Percentiles rank a stretch among this genome's conserved stretches.
Evolutionary conservation across 2,797 vertebrate genomes (phyloP).

Genomic region (Clarias platycephalus): DNA sequence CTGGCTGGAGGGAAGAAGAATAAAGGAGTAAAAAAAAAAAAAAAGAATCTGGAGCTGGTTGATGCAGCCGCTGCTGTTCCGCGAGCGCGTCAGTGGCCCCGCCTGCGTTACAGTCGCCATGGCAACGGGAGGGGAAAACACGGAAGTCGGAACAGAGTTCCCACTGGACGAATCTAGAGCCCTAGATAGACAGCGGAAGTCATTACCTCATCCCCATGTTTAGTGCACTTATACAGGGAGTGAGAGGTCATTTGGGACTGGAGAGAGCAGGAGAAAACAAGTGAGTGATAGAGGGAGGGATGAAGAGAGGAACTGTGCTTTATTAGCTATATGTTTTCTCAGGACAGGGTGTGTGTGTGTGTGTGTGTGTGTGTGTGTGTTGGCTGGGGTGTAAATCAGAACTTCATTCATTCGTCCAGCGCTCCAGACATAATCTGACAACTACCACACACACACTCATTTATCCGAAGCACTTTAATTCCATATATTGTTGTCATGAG

Average conservation of each 20-base stretch:
- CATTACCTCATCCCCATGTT: background rate
- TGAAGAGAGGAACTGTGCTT: background rate
- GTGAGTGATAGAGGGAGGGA: background rate
- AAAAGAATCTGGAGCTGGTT: constrained; percentile 50
- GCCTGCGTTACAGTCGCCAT: constrained; percentile 80
- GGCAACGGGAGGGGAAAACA: constrained; percentile 60
- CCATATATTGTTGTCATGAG: background rate
- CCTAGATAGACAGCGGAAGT: background rate
- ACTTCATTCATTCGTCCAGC: background rate
- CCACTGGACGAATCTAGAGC: background rate
- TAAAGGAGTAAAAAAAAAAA: background rate
- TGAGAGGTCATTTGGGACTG: background rate
- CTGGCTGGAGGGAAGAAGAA: background rate
- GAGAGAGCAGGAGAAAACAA: background rate
- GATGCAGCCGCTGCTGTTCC: constrained; percentile 71
- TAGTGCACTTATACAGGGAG: background rate
- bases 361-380: too few relatives aligned
- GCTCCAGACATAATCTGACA: background rate
- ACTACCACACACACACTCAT: background rate
- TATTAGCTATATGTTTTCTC: background rate
- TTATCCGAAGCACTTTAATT: background rate
- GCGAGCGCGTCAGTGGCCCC: constrained; percentile 77
- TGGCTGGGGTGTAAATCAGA: constrained; percentile 1
- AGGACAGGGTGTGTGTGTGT: background rate
- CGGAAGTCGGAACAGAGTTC: background rate